Conservation (phyloP, 1,140 invertebrate genomes). For the Drosophila elegans region DNA sequence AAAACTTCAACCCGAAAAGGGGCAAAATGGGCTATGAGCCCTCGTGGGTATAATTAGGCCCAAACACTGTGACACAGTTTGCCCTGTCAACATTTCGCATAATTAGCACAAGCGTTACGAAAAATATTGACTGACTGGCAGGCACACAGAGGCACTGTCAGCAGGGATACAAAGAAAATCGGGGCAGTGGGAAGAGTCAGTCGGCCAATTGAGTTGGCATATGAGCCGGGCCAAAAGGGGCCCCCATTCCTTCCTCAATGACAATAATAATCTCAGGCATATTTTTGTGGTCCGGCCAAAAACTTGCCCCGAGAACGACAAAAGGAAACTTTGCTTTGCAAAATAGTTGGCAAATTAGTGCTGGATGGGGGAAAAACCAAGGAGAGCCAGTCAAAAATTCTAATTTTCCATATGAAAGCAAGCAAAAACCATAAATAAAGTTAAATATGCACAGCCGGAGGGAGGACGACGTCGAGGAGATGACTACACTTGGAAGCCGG, state of each 20-base stretch:
- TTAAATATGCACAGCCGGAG: conserved; percentile 65
- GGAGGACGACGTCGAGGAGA: not conserved
- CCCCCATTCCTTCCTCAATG: conserved; percentile 8
- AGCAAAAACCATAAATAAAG: conserved; percentile 79
- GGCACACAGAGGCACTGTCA: conserved; percentile 21
- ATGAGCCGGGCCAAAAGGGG: not conserved
- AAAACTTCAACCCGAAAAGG: not conserved
- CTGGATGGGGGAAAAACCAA: not conserved
- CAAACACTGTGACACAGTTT: conserved; percentile 64
- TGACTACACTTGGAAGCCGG: conserved; percentile 32
- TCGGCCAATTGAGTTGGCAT: conserved; percentile 29
- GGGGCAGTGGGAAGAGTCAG: not conserved
- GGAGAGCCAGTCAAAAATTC: conserved; percentile 60
- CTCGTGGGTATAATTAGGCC: conserved; percentile 68
- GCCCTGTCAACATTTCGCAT: conserved; percentile 71
- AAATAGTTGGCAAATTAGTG: conserved; percentile 80
- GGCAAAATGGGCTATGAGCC: conserved; percentile 1
- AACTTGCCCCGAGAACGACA: conserved; percentile 65
- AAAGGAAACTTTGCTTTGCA: conserved; percentile 71
- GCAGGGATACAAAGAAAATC: conserved; percentile 9
- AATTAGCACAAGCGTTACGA: conserved; percentile 76
- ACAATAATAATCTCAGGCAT: conserved; percentile 69
- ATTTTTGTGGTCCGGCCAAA: conserved; percentile 51
- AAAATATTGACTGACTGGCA: conserved; percentile 73
- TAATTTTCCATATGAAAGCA: conserved; percentile 81